A percentile compares a stretch with the other conserved stretches of the same genome.
Conservation (phyloP, 53 echinoderm and acorn worm genomes). For the Hippasteria phrygiana region DNA sequence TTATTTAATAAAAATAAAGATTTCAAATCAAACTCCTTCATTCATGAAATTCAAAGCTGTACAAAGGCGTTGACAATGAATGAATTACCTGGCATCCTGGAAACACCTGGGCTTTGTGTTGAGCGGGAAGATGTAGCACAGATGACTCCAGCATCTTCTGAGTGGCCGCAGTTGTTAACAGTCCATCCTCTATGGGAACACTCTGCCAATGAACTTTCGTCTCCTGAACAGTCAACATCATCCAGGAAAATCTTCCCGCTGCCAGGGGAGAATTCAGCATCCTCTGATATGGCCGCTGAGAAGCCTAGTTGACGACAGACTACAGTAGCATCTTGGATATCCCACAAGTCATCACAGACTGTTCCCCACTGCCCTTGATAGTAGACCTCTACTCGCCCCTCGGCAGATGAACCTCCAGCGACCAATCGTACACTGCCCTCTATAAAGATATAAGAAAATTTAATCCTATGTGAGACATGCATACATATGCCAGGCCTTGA, state of each 20-base stretch:
- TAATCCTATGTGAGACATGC: too few relatives aligned
- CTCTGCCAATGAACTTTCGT: not conserved
- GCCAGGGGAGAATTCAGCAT: not conserved
- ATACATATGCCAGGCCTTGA: too few relatives aligned
- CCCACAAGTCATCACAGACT: constrained; percentile 42
- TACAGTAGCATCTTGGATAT: constrained; percentile 22
- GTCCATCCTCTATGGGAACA: constrained; percentile 23
- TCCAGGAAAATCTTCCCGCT: constrained; percentile 15
- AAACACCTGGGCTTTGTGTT: not conserved
- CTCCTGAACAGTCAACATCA: constrained; percentile 3
- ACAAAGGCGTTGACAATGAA: not conserved
- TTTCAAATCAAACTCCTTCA: too few relatives aligned
- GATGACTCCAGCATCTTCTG: constrained; percentile 58
- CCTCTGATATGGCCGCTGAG: not conserved
- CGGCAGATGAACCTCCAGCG: constrained; percentile 4
- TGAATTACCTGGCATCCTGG: not conserved
- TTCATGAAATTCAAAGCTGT: not conserved
- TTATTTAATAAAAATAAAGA: too few relatives aligned
- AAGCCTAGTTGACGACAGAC: constrained; percentile 24
- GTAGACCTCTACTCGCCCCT: constrained; percentile 51
- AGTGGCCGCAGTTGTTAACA: constrained; percentile 36
- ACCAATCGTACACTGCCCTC: constrained; percentile 33
- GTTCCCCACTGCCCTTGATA: constrained; percentile 43
- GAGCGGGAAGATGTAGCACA: not conserved
- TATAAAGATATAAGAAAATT: too few relatives aligned